Evolutionary conservation across 2,888 invertebrate species (phyloP).

Genomic region (Eristalinus aeneus): DNA sequence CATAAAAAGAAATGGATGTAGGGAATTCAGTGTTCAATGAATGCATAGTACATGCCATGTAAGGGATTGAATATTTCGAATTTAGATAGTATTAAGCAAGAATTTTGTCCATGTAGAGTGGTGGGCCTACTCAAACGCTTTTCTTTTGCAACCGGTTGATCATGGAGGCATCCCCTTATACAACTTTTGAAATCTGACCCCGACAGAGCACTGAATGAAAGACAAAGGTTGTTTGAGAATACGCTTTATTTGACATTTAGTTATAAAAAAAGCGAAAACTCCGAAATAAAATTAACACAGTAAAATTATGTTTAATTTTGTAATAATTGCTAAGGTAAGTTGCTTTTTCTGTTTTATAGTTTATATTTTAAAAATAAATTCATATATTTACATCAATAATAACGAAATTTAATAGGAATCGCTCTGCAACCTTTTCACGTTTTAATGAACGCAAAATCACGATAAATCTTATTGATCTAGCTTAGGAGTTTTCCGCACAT

Average conservation of each 20-base stretch:
- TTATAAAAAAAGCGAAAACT: slow-evolving; percentile 19
- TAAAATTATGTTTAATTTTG: slow-evolving; percentile 17
- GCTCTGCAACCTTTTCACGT: slow-evolving; percentile 41
- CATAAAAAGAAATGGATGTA: slow-evolving; percentile 8
- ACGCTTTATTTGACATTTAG: slow-evolving; percentile 39
- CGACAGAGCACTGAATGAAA: not conserved
- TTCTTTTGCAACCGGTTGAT: not conserved
- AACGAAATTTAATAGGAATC: slow-evolving; percentile 45
- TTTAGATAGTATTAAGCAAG: slow-evolving; percentile 25
- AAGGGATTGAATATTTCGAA: slow-evolving; percentile 19
- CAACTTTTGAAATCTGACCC: not conserved
- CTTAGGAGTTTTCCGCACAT: slow-evolving; percentile 64
- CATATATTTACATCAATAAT: slow-evolving; percentile 56
- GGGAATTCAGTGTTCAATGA: not conserved
- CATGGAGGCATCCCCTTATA: not conserved
- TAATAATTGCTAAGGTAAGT: slow-evolving; percentile 10
- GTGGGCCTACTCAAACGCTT: not conserved
- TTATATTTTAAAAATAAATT: slow-evolving; percentile 31
- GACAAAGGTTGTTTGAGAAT: slow-evolving; percentile 2
- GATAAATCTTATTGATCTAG: slow-evolving; percentile 44
- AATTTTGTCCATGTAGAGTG: not conserved
- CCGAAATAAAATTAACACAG: slow-evolving; percentile 29
- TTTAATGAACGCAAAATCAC: slow-evolving; percentile 16
- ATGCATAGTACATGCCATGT: slow-evolving; percentile 53
- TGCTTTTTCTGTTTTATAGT: slow-evolving; percentile 21